Base-by-base conservation (phyloP, 2,888 invertebrate species). In the Xanthorhoe spadicearia region DNA sequence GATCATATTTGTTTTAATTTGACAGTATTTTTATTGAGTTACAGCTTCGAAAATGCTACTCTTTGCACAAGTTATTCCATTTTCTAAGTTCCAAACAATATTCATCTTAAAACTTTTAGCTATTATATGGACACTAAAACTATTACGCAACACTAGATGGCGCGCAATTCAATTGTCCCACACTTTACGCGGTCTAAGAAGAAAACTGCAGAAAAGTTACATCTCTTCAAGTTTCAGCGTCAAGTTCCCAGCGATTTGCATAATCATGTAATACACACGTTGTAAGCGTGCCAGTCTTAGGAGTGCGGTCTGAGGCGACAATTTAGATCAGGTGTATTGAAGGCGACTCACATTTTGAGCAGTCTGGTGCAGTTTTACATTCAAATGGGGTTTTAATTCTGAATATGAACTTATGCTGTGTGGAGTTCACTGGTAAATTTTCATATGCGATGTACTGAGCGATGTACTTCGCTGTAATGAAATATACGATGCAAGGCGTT, bases 221-320 rank as follows among this genome's bases (percentile, higher is more conserved):
- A 60, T 35, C 32, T 35, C 56, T 59, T 49, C 18, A 54, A 63
- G 52, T 56, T 63, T 32, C 38, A 55, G 51, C 55, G 46, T 46
- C 28, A 59, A 59, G 55, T 66, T 59, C 10, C 51, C 43, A 23
- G 51, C 32, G 50, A 65, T 70, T 66, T 69, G 60, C 68, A 70
- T 72, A 72, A 70, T 68, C 55, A 48, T 55, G 58, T 59, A 58
- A 62, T 65, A 64, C 62, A 59, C 56, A 57, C 54, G 56, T 38
- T 48, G 56, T 51, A 18, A 62, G 50, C 55, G 38, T 46, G 17
- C 46, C 50, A 2, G 23, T 19, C 18, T 56, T 38, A 17, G 18
- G 50, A 28, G 49, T 50, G 38, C 23, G 35, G 55, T 35, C 19
- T 23, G 55, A 48, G 48, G 49, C 0, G 23, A 17, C 23, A 49